Conservation (phyloP, 2,888 invertebrate genomes). For the Aethes cnicana region DNA sequence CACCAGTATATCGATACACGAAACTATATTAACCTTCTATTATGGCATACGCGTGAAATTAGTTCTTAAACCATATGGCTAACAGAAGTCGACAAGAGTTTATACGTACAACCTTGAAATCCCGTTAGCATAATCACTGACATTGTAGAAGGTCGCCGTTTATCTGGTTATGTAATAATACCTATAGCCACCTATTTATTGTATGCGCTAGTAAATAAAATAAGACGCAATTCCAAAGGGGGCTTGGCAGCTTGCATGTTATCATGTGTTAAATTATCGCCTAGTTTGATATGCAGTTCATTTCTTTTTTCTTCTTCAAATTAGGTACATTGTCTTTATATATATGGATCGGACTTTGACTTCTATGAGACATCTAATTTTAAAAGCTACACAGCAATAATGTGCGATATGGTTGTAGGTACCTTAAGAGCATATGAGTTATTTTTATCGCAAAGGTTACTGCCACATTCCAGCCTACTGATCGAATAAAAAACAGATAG, state of each 20-base stretch:
- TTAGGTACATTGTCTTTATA: too few relatives aligned
- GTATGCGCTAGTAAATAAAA: constrained; percentile 12
- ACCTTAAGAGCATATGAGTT: too few relatives aligned
- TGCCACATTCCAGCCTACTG: neutral
- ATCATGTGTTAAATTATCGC: too few relatives aligned
- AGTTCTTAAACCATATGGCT: constrained; percentile 11
- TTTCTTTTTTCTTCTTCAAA: too few relatives aligned
- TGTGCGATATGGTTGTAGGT: too few relatives aligned
- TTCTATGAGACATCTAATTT: too few relatives aligned
- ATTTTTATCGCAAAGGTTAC: neutral
- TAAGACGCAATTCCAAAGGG: constrained; percentile 19
- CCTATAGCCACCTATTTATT: constrained; percentile 11
- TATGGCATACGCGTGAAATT: constrained; percentile 11
- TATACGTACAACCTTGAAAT: constrained; percentile 59
- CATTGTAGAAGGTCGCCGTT: constrained; percentile 66
- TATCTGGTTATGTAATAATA: constrained; percentile 37
- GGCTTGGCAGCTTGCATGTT: constrained; percentile 6
- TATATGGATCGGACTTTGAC: too few relatives aligned
- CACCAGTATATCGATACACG: constrained; percentile 8
- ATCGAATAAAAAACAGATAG: neutral
- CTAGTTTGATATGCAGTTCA: too few relatives aligned
- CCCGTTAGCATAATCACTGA: constrained; percentile 56
- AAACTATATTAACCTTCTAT: neutral
- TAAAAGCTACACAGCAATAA: too few relatives aligned
- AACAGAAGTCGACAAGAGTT: constrained; percentile 38